Evolutionary conservation across 2,888 invertebrate species (phyloP), one percentile per base, ranked within the genome.

Genomic region (Erebia aethiops): DNA sequence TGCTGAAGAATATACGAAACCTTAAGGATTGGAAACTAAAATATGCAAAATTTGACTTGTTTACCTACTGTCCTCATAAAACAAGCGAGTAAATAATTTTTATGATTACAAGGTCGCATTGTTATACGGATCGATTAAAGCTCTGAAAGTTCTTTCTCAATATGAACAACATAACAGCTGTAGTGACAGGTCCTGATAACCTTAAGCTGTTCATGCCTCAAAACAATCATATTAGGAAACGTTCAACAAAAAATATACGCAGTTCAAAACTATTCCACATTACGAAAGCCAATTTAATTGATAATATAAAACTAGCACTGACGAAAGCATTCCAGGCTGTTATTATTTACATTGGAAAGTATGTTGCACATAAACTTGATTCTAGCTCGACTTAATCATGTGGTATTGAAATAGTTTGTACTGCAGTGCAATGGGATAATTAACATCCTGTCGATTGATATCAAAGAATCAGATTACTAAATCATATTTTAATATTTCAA

Each of bases 261-360:
- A 64, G 56, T 61, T 41, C 69, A 16, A 65, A 70, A 67, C 51
- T 70, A 67, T 71, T 67, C 62, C 18, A 51, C 41, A 68, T 77
- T 78, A 69, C 76, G 72, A 77, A 75, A 79, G 74, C 58, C 69
- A 69, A 77, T 76, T 76, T 76, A 75, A 77, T 77, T 77, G 76
- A 77, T 77, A 77, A 76, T 76, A 74, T 76, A 63, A 76, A 76
- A 77, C 69, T 69, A 67, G 71, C 67, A 67, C 75, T 75, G 78
- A 76, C 77, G 76, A 78, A 79, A 80, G 77, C 80, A 79, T 77
- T 76, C 71, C 66, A 71, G 70, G 75, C 74, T 69, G 74, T 69
- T 74, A 72, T 71, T 74, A 72, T 71, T 74, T 69, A 73, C 70
- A 75, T 74, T 71, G 64, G 69, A 71, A 73, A 73, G 65, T 75